Evolutionary conservation across 1,140 invertebrate genomes (phyloP), one percentile per base, ranked within the genome.

Genomic region (Bombus breviceps): DNA sequence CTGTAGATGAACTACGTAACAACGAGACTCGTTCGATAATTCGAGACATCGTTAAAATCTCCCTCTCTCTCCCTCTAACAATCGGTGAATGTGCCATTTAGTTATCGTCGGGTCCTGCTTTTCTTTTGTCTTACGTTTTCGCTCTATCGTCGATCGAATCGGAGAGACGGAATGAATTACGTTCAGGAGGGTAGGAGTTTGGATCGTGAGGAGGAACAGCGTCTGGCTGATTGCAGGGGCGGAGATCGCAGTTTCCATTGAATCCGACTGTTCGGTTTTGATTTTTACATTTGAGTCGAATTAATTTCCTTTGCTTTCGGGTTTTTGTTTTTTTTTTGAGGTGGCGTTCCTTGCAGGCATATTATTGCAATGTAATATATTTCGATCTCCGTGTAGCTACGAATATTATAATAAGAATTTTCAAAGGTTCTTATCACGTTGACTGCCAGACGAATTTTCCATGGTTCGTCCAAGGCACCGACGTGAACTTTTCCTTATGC

Each of bases 21-120:
- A 32, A 74, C 34, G 18, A 34, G 59, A 64, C 81, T 53, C 10
- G 41, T 28, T 28, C 64, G 28, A 8, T 28, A 34, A 47, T 34
- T 83, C 59, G 73, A 53, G 66, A 41, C 41, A 85, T 85, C 83
- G 83, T 85, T 80, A 80, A 85, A 80, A 85, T 43, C 28, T n/a
- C n/a, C 1, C n/a, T 62, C 9, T 32, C 22, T 28, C n/a, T 28
- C 10, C 53, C 6, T 76, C 10, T 18, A 79, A 25, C 41, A 10
- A n/a, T 15, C 43, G 25, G 15, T 53, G 13, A 53, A 80, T 37
- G 43, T 43, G 34, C 22, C 62, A 15, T 69, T 80, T 69, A 25
- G 64, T 53, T 66, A 79, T 79, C 68, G 64, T 80, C 78, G n/a
- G 25, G 62, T 2, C 8, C 43, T 8, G 43, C 28, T 73, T 73